Base-by-base conservation (phyloP, 1,140 invertebrate genomes). In the Drosophila azteca region DNA sequence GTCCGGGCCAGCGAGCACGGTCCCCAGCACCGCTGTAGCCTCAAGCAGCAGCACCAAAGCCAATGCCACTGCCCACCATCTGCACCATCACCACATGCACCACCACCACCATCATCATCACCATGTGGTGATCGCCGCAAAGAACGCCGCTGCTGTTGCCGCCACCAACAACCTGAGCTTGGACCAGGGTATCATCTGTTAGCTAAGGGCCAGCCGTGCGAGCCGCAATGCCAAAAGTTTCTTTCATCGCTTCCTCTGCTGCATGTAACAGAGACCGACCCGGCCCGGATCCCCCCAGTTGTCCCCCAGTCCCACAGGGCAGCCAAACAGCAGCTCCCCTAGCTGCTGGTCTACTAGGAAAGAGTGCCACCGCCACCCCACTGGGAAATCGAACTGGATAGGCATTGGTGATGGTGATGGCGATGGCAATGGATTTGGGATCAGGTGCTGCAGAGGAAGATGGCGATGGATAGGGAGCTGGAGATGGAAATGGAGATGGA, bases 171-270 rank as follows among this genome's bases (percentile, higher is more conserved):
- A 82, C 67, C 50, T 91, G 57, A 91, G 87, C 26, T 39, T 91
- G 72, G 90, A 91, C 60, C 90, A 91, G 79, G 90, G 90, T 78
- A 91, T 91, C 70, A 91, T 91, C 73, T 91, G 90, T 91, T 91
- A 91, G 90, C 90, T 91, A 91, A 91, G 83, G 90, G 90, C 83
- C 85, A 85, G 65, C 53, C 84, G 90, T 77, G 90, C 74, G 73
- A 82, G 90, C 57, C 88, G 90, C 76, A 91, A 91, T 90, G 90
- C 90, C 90, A 91, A 91, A 85, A 91, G 90, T 90, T 91, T 91
- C 80, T 91, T 91, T 89, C 87, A 91, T 77, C 90, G 90, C 77
- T 91, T 91, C 61, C 81, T 91, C 24, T 91, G 90, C 75, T 91
- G 90, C 73, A 91, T 91, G 90, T 91, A 91, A 77, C 90, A 66